A percentile compares a stretch with the other conserved stretches of the same genome.
Evolutionary conservation across 2,888 invertebrate species (phyloP).

Genomic region (Leucania comma): DNA sequence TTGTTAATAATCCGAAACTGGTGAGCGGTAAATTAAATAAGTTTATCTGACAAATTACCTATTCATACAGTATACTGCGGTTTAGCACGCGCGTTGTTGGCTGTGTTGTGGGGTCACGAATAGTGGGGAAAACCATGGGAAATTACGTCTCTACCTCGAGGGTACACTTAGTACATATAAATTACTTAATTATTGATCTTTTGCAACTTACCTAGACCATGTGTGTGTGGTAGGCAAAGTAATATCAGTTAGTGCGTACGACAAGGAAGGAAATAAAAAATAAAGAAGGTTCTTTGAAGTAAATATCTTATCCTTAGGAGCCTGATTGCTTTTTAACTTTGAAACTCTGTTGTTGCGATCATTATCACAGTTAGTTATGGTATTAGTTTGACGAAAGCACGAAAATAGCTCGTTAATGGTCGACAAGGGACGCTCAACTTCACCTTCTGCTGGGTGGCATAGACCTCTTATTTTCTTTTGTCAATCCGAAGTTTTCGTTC

Average conservation of each 20-base stretch:
- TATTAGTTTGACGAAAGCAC: background rate
- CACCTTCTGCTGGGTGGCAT: too few species aligned
- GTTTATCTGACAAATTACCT: conserved; percentile 15
- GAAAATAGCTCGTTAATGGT: conserved; percentile 1
- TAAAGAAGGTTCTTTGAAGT: too few species aligned
- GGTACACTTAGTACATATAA: conserved; percentile 28
- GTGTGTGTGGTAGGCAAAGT: background rate
- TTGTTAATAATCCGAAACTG: conserved; percentile 23
- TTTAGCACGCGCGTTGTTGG: conserved; percentile 39
- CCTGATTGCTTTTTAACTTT: background rate
- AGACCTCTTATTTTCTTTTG: too few species aligned
- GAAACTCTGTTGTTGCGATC: background rate
- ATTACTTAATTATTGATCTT: conserved; percentile 31
- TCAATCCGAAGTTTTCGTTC: too few species aligned
- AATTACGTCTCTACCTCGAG: conserved; percentile 20
- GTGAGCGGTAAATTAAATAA: conserved; percentile 21
- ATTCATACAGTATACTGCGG: conserved; percentile 28
- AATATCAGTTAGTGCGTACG: background rate
- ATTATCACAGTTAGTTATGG: background rate
- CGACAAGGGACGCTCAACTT: too few species aligned
- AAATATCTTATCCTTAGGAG: background rate
- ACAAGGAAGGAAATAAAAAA: too few species aligned
- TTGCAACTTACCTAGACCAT: background rate
- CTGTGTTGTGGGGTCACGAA: background rate
- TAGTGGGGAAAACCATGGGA: conserved; percentile 46